Evolutionary conservation across 2,888 invertebrate species (phyloP).

Genomic region (Deilephila elpenor): DNA sequence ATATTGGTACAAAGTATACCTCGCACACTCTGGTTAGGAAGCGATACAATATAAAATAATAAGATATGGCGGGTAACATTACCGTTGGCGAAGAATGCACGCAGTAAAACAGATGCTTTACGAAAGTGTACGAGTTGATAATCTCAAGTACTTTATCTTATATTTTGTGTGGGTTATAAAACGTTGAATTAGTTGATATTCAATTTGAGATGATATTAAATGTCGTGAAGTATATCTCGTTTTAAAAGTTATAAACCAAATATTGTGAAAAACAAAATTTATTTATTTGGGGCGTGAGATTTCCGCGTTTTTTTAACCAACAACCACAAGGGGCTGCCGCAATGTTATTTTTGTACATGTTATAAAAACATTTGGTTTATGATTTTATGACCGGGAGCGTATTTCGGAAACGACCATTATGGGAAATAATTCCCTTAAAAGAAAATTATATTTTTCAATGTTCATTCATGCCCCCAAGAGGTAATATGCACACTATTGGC

Average conservation of each 20-base stretch:
- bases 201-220: neutral
- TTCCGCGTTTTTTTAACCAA: too few relatives aligned
- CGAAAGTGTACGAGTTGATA: neutral
- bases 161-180: neutral
- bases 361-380: too few relatives aligned
- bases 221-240: neutral
- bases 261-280: neutral
- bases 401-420: too few relatives aligned
- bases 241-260: neutral
- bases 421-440: too few relatives aligned
- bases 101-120: slow-evolving; percentile 6
- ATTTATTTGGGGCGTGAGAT: neutral
- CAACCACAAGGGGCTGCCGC: too few relatives aligned
- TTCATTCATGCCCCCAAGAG: too few relatives aligned
- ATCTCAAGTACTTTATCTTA: neutral
- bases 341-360: too few relatives aligned
- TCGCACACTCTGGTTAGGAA: too few relatives aligned
- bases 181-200: neutral
- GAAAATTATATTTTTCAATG: too few relatives aligned
- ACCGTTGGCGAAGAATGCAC: neutral
- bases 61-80: neutral
- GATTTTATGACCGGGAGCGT: too few relatives aligned
- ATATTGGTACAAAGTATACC: too few relatives aligned
- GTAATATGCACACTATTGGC: too few relatives aligned
- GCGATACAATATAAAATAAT: neutral